These are phyloP conservation scores for Leptinotarsa lineolata DNA, from an alignment of 1,140 invertebrate species.

Conservation along the genomic window DNA sequence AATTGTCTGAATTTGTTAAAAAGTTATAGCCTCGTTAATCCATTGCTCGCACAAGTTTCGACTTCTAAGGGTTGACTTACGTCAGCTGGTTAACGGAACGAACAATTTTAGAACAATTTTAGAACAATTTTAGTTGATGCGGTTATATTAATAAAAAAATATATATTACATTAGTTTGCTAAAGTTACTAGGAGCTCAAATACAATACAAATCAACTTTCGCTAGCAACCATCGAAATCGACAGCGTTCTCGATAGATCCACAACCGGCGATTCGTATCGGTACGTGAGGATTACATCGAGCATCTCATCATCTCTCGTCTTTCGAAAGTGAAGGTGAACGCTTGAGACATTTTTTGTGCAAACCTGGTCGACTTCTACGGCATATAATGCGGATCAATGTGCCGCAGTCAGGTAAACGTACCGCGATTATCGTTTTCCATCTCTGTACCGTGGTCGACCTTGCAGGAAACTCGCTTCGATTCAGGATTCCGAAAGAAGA, in stretches of 20 bases:
- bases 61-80: too few species aligned
- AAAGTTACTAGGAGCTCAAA: too few species aligned
- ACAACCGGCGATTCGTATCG: not conserved
- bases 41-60: too few species aligned
- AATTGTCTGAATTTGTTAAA: too few species aligned
- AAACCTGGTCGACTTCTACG: conserved; percentile 16
- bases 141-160: too few species aligned
- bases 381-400: conserved; percentile 35
- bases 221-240: not conserved
- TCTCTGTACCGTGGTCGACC: conserved; percentile 26
- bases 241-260: not conserved
- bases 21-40: too few species aligned
- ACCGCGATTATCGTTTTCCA: conserved; percentile 36
- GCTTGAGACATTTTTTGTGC: not conserved
- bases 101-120: too few species aligned
- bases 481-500: conserved; percentile 20
- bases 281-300: conserved; percentile 1
- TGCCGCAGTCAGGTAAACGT: conserved; percentile 35
- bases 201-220: too few species aligned
- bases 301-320: not conserved
- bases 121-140: too few species aligned
- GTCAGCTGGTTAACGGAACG: too few species aligned
- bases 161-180: too few species aligned
- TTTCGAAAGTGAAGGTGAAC: conserved; percentile 1
- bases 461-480: conserved; percentile 31